phyloP scores from a whole-genome alignment of 2,113 vertebrate genomes.

The Suncus etruscus region DNA sequence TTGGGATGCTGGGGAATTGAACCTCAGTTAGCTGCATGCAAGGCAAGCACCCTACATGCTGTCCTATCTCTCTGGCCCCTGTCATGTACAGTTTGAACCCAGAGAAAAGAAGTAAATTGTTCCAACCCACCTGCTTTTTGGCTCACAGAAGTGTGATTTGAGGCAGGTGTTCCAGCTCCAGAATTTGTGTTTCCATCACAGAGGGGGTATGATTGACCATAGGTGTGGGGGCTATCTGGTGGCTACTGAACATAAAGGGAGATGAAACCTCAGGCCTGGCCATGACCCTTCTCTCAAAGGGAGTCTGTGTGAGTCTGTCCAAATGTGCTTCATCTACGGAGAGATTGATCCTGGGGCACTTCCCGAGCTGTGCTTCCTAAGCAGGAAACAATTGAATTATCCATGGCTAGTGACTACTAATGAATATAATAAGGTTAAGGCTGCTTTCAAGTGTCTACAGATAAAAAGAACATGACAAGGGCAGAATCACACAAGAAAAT shows the following conservation, averaged over 20 bases:
- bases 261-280: neutral
- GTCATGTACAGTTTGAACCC: neutral
- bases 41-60: no score
- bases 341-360: accelerated
- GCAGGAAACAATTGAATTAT: slow-evolving; percentile 14
- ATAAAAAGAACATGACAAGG: neutral
- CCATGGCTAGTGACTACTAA: neutral
- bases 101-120: neutral
- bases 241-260: no score
- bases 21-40: no score
- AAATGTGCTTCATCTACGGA: neutral
- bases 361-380: neutral
- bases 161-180: neutral
- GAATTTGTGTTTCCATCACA: accelerated
- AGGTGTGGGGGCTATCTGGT: no score
- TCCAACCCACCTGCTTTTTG: accelerated
- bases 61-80: no score
- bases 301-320: neutral
- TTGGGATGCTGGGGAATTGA: no score
- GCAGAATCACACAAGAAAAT: neutral
- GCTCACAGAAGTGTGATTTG: accelerated
- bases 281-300: accelerated
- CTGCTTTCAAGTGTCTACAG: neutral
- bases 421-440: neutral
- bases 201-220: no score